Percentiles rank a stretch among this genome's conserved stretches.
These are phyloP conservation scores for Drosophila persimilis DNA, from an alignment of 1,140 invertebrate species.

Conservation along the genomic window DNA sequence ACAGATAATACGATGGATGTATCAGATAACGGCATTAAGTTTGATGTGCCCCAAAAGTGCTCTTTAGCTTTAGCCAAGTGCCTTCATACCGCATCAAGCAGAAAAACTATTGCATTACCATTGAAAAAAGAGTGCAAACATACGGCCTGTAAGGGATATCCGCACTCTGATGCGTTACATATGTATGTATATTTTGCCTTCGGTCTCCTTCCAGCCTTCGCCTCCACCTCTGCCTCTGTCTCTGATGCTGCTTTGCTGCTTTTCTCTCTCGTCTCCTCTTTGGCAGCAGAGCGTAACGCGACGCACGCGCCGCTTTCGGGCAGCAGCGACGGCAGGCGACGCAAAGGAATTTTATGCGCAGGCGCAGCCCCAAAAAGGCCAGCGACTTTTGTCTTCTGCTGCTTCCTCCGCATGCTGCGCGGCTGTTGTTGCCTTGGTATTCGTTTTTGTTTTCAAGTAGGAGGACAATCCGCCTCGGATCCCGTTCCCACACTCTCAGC, in stretches of 20 bases:
- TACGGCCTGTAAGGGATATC: too few species aligned
- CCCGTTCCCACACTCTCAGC: constrained; percentile 7
- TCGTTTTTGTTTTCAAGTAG: constrained; percentile 38
- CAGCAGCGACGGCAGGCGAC: background rate
- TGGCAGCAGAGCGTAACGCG: constrained; percentile 10
- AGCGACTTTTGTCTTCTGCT: constrained; percentile 36
- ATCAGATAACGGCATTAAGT: background rate
- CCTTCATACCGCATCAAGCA: too few species aligned
- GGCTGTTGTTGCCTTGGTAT: background rate
- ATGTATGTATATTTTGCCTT: constrained; percentile 8
- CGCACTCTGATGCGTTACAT: constrained; percentile 21
- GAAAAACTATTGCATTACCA: too few species aligned
- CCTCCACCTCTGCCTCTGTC: constrained; percentile 1
- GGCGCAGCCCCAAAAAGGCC: constrained; percentile 66
- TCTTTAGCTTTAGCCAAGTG: too few species aligned
- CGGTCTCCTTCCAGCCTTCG: constrained; percentile 11
- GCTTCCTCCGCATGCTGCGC: constrained; percentile 8
- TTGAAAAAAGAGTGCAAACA: too few species aligned
- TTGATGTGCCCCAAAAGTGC: too few species aligned
- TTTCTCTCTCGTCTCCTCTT: constrained; percentile 3
- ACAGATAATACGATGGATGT: too few species aligned
- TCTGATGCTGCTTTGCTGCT: background rate
- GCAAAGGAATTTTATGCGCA: constrained; percentile 18
- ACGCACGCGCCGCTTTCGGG: constrained; percentile 30
- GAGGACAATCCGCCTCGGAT: constrained; percentile 30